These are phyloP conservation scores for Diadegma fenestrale DNA, from an alignment of 2,888 invertebrate genomes.

Conservation along the genomic window DNA sequence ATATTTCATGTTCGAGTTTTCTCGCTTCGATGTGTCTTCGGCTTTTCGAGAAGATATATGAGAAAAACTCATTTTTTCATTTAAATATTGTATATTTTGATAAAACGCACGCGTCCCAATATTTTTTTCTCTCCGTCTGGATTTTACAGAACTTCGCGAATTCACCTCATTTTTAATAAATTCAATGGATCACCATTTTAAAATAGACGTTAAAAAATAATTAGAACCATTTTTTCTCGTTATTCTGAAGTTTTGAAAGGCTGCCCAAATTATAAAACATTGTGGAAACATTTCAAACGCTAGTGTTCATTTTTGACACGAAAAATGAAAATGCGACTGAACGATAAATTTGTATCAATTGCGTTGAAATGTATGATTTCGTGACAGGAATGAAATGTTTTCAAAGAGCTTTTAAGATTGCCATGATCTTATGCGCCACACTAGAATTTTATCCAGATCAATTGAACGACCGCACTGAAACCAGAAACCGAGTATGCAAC, in stretches of 20 bases:
- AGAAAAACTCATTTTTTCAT: background rate
- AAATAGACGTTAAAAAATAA: no score
- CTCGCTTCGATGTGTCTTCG: conserved; percentile 32
- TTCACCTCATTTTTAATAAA: background rate
- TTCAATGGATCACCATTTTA: no score
- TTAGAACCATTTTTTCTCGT: no score
- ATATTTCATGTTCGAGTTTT: conserved; percentile 43
- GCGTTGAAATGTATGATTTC: background rate
- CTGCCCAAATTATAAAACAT: background rate
- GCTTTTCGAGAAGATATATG: conserved; percentile 9
- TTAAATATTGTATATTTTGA: no score
- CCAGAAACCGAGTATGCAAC: background rate
- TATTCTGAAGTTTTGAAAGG: no score
- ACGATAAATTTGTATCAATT: background rate
- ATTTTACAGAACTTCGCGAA: background rate
- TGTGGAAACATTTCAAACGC: background rate
- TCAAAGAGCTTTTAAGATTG: background rate
- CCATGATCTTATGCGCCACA: background rate
- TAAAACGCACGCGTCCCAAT: background rate
- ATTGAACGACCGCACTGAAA: background rate
- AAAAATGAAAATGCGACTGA: background rate
- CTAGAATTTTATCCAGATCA: background rate
- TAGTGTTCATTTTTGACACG: background rate
- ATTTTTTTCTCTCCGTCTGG: background rate
- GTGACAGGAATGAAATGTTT: background rate